Conservation (phyloP, 2,888 invertebrate species). For the Drosophila anomalata region DNA sequence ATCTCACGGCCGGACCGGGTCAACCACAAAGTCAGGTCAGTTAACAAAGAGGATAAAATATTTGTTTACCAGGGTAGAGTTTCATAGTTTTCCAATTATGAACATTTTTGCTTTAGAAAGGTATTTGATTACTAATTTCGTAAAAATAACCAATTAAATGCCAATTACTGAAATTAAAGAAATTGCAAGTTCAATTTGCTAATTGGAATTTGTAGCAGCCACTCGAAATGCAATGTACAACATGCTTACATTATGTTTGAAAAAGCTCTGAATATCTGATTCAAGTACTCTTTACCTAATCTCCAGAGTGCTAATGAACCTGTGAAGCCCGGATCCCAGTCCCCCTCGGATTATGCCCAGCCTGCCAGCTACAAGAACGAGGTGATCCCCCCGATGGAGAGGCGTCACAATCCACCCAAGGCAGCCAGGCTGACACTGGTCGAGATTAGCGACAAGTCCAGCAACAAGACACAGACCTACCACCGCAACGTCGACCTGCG, state of each 20-base stretch:
- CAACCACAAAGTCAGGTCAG: slow-evolving; percentile 61
- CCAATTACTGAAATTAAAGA: neutral
- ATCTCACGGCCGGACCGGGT: slow-evolving; percentile 84
- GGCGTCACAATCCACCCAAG: slow-evolving; percentile 35
- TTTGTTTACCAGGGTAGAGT: no score
- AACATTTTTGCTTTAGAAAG: neutral
- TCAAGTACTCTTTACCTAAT: neutral
- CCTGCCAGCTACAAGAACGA: slow-evolving; percentile 81
- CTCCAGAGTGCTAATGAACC: slow-evolving; percentile 81
- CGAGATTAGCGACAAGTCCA: slow-evolving; percentile 18
- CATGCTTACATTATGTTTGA: neutral
- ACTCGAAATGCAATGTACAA: neutral
- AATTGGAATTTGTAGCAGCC: neutral
- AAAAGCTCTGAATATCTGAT: neutral
- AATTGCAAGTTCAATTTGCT: neutral
- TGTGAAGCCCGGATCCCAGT: slow-evolving; percentile 70
- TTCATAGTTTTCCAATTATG: no score
- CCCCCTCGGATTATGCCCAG: slow-evolving; percentile 69
- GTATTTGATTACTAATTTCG: neutral
- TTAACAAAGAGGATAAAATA: no score
- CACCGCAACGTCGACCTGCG: slow-evolving; percentile 82
- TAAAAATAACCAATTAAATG: neutral
- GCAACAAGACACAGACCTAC: slow-evolving; percentile 74
- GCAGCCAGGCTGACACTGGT: slow-evolving; percentile 23
- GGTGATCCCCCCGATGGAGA: slow-evolving; percentile 65